Percentiles rank a stretch among this genome's conserved stretches.
Evolutionary conservation across 2,113 vertebrate species (phyloP).

Genomic region (Pseudois nayaur): DNA sequence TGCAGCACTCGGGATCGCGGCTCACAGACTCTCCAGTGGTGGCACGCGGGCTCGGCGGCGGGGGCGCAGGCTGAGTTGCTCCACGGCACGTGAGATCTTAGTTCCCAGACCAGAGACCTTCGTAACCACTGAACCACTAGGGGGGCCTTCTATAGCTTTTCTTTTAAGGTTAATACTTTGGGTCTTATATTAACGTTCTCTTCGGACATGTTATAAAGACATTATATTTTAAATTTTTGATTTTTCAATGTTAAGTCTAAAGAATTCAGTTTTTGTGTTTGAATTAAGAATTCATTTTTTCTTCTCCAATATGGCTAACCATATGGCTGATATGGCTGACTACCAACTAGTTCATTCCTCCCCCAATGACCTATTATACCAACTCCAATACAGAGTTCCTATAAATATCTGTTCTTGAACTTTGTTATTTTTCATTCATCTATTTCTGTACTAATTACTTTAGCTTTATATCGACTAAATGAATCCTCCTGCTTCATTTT

Average conservation of each 20-base stretch:
- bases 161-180: neutral
- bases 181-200: neutral
- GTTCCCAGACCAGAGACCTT: neutral
- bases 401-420: neutral
- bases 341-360: neutral
- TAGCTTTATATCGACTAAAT: neutral
- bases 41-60: rapidly evolving
- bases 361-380: neutral
- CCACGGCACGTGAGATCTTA: neutral
- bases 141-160: neutral
- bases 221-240: neutral
- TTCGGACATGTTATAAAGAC: neutral
- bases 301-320: neutral
- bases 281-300: neutral
- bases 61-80: neutral
- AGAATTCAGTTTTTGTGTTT: neutral
- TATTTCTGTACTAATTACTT: neutral
- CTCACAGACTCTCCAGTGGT: neutral
- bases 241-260: neutral
- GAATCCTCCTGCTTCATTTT: neutral
- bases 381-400: neutral
- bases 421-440: neutral
- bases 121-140: neutral
- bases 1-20: neutral
- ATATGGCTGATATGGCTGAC: neutral